phyloP scores from a whole-genome alignment of 2,113 vertebrate species.

The Corydoras sp. region DNA sequence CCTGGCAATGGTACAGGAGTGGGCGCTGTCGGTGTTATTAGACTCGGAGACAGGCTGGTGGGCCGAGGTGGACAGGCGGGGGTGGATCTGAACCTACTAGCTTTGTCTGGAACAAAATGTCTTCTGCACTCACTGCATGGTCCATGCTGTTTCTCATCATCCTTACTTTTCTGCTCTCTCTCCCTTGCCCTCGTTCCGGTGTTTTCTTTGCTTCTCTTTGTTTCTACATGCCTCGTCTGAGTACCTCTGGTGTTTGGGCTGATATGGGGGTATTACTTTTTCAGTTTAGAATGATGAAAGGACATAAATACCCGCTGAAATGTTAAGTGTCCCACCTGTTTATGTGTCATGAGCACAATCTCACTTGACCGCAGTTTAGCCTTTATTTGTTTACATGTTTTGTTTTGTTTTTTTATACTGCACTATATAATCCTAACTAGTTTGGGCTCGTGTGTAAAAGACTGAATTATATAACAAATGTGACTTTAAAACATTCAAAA shows the following conservation, averaged over 20 bases:
- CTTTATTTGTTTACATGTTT: no score
- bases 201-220: background rate
- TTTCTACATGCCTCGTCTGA: no score
- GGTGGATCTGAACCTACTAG: conserved; percentile 32
- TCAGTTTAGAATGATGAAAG: no score
- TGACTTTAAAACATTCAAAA: no score
- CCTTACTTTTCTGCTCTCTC: conserved; percentile 9
- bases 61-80: conserved; percentile 39
- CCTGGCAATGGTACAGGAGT: conserved; percentile 33
- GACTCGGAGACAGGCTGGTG: conserved; percentile 41
- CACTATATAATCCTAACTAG: no score
- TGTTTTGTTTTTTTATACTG: no score
- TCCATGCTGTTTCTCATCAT: conserved; percentile 1
- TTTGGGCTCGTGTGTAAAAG: no score
- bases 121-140: conserved; percentile 24
- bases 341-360: no score
- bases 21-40: conserved; percentile 34
- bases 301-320: no score
- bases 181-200: background rate
- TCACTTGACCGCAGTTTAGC: no score
- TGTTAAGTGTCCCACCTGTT: no score
- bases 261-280: background rate
- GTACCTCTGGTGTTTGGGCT: conserved; percentile 4
- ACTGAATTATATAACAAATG: no score
- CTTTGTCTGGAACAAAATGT: conserved; percentile 45